Evolutionary conservation across 1,140 invertebrate genomes (phyloP).

Genomic region (Musca domestica): DNA sequence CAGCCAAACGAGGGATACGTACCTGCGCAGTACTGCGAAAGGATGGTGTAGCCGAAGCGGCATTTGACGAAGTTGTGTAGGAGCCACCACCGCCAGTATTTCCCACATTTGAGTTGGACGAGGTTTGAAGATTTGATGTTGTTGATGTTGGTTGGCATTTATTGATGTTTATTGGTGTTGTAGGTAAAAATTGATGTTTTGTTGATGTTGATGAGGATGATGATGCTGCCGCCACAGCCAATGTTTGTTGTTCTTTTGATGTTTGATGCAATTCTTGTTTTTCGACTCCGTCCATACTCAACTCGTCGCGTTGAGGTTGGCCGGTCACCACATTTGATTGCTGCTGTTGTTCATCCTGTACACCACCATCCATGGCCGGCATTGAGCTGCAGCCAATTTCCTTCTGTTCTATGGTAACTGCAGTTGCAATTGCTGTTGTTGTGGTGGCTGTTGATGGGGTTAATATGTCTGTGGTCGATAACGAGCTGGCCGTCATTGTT

Average conservation of each 20-base stretch:
- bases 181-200: slow-evolving; percentile 25
- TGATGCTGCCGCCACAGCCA: neutral
- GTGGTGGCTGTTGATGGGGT: neutral
- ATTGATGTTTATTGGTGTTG: slow-evolving; percentile 22
- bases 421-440: neutral
- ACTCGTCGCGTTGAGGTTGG: neutral
- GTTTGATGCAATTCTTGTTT: neutral
- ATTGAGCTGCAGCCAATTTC: no score
- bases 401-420: neutral
- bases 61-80: neutral
- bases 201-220: slow-evolving; percentile 26
- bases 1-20: slow-evolving; percentile 4
- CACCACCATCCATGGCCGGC: no score
- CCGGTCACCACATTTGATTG: no score
- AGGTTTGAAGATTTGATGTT: neutral
- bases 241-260: neutral
- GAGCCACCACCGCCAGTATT: slow-evolving; percentile 1
- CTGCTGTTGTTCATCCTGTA: no score
- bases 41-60: neutral
- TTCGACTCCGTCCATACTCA: no score
- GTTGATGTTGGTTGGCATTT: neutral
- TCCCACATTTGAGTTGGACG: neutral
- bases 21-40: slow-evolving; percentile 23
- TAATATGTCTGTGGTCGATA: slow-evolving; percentile 1
- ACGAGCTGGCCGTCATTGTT: neutral